Evolutionary conservation across 2,888 invertebrate species (phyloP), one percentile per base, ranked within the genome.

Genomic region (Drosophila putrida): DNA sequence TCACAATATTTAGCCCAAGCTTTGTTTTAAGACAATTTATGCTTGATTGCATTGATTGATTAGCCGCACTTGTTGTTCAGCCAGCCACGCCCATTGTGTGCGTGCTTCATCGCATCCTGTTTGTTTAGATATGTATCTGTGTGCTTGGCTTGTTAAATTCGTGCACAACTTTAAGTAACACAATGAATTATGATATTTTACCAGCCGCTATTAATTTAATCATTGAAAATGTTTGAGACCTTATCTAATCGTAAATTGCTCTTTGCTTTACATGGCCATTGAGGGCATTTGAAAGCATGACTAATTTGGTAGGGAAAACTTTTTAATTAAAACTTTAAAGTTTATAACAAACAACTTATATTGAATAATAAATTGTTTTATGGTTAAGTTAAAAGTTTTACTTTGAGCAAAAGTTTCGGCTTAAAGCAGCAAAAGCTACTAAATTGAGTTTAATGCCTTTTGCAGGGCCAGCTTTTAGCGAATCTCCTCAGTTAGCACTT

Each of bases 41-140:
- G 89, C 76, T 77, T 85, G 86, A 86, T 90, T 86, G 89, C 89
- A 75, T 80, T 86, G 90, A 90, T 90, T 90, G 86, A 86, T 86
- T 88, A 86, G 75, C 82, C 79, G 68, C 90, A 85, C 82, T 89
- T 82, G 82, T 85, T 79, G 60, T 69, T 39, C 36, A 10, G 27
- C n/a, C 51, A 15, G 36, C 39, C 58, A 63, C 49, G 53, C 39
- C 47, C 20, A 20, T 25, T 46, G 25, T 61, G 44, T 31, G 50
- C 33, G 28, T 41, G 39, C 53, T 41, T 41, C 11, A n/a, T 13
- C 39, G 39, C 51, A 51, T 51, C 15, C 38, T 51, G 31, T 44
- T 44, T 38, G 46, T 11, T 38, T 33, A 28, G 13, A 28, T 61
- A 20, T 15, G 20, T 35, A 60, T n/a, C 15, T 31, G 20, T 47